Evolutionary conservation across 2,113 vertebrate species (phyloP), one percentile per base, ranked within the genome.

Genomic region (Urocitellus parryii): DNA sequence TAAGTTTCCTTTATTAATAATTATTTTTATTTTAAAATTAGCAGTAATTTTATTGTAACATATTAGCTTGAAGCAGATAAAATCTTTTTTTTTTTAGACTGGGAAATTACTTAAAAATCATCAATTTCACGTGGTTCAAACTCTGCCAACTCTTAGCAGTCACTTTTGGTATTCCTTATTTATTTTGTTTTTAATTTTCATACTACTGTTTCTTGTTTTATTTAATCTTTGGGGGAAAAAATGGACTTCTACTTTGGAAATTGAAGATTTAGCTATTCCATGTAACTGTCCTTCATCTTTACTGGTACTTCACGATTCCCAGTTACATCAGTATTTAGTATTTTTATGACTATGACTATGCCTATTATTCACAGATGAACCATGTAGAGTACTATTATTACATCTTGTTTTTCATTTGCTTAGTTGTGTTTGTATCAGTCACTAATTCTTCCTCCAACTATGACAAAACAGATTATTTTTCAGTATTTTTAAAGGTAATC

Each of bases 181-280:
- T 90, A 32, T 78, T 91, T 95, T 25, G 39, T 93, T 95, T 89
- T 92, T 88, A 92, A 73, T 77, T 67, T 92, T 85, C 90, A 81
- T 93, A 61, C 65, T 87, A 22, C 42, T 86, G 2, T 89, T 90
- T 88, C 48, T 92, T 94, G n/a, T 67, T 63, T 92, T 87, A 25
- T 88, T 88, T 14, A 51, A 58, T 16, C 77, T 94, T 94, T 96
- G 37, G 17, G 24, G 92, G 63, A 76, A 68, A 83, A 56, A 74
- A 0, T n/a, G 11, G 29, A 67, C 29, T 95, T 95, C 25, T 96
- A 0, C 42, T 84, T 93, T 76, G 61, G 25, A 93, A 72, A 25
- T 80, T 85, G 37, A 95, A 16, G 27, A 45, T 72, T 56, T 73
- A 78, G 37, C 63, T 73, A 25, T 63, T 65, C n/a, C 37, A 58